Percentiles rank a stretch among this genome's conserved stretches.
Conservation (phyloP, 2,113 vertebrate genomes). For the Accipiter cooperii region DNA sequence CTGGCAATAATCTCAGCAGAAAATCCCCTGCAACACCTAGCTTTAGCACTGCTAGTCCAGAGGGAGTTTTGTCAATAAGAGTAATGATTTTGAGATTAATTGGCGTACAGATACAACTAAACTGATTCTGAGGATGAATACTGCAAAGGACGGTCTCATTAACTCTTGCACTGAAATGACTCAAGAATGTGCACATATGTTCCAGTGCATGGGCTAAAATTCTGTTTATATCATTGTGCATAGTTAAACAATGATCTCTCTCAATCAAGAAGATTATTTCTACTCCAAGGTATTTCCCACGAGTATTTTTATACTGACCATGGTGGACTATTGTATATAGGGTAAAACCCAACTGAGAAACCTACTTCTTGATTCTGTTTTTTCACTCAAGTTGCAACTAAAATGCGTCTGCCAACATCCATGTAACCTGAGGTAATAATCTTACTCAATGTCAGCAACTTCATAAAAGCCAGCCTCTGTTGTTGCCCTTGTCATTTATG, state of each 20-base stretch:
- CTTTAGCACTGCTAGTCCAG: background rate
- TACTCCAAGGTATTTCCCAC: background rate
- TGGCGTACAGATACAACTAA: background rate
- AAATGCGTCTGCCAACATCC: background rate
- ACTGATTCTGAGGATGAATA: background rate
- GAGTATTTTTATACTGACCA: background rate
- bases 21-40: background rate
- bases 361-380: background rate
- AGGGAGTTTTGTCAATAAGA: background rate
- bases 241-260: background rate
- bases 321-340: background rate
- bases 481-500: background rate
- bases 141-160: background rate
- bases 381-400: background rate
- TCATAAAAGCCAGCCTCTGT: background rate
- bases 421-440: background rate
- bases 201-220: background rate
- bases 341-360: background rate
- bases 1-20: background rate
- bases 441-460: background rate
- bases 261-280: background rate
- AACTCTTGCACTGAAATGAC: background rate
- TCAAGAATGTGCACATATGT: background rate
- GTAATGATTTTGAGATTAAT: background rate
- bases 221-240: background rate